A percentile compares a stretch with the other conserved stretches of the same genome.
These are phyloP conservation scores for Girardinichthys multiradiatus DNA, from an alignment of 2,113 vertebrate species.

Conservation along the genomic window DNA sequence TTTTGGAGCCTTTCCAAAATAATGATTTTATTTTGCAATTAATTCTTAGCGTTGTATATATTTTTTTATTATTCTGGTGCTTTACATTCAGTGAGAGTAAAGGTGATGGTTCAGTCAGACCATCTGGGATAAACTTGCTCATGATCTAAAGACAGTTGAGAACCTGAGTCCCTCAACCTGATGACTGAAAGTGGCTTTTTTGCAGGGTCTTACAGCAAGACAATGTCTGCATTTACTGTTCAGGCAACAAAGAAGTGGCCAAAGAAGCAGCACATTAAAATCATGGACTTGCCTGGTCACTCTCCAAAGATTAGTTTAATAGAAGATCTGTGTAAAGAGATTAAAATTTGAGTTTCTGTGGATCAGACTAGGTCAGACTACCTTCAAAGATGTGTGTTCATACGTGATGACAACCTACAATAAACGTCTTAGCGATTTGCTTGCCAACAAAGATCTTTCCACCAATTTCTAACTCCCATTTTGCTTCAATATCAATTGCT, in stretches of 20 bases:
- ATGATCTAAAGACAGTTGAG: background rate
- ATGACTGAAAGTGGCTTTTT: background rate
- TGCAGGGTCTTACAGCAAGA: background rate
- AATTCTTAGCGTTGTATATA: no score
- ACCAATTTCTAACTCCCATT: background rate
- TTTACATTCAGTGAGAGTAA: no score
- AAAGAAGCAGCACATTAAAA: no score
- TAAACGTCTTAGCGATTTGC: background rate
- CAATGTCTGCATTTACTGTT: background rate
- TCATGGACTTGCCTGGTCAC: background rate
- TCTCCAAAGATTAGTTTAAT: background rate
- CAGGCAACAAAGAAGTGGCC: no score
- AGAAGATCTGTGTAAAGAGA: background rate
- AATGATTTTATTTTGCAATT: no score
- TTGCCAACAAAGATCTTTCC: background rate
- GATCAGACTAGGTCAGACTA: background rate
- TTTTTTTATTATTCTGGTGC: no score
- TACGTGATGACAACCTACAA: background rate
- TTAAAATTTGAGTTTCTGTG: background rate
- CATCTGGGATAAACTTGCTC: no score
- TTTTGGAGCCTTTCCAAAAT: no score
- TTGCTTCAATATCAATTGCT: background rate
- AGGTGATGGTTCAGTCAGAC: no score
- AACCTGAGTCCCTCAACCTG: background rate
- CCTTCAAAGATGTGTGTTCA: background rate